Evolutionary conservation across 2,797 vertebrate genomes (phyloP).

Genomic region (Sebastolobus altivelis): DNA sequence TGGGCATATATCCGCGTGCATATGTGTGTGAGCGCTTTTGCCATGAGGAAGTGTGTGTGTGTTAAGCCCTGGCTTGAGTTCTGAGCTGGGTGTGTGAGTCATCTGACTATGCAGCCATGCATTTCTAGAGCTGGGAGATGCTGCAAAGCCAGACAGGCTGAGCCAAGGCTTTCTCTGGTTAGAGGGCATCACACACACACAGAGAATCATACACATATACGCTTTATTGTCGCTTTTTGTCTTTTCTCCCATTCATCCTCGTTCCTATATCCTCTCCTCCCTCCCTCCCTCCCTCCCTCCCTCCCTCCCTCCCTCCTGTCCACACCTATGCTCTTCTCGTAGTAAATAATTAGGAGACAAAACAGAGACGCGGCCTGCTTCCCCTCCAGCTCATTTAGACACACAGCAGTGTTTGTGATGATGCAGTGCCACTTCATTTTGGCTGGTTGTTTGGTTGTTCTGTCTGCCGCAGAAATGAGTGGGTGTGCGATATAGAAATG

Average conservation of each 20-base stretch:
- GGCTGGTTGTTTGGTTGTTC: slow-evolving; percentile 65
- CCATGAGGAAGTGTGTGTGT: slow-evolving; percentile 29
- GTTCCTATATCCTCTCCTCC: neutral
- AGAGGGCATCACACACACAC: slow-evolving; percentile 53
- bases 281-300: neutral
- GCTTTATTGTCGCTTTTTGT: slow-evolving; percentile 41
- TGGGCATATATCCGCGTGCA: slow-evolving; percentile 13
- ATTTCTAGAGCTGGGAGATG: slow-evolving; percentile 69
- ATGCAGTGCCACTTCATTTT: slow-evolving; percentile 78
- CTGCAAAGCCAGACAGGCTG: slow-evolving; percentile 70
- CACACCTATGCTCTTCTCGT: slow-evolving; percentile 52
- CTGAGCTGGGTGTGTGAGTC: slow-evolving; percentile 74
- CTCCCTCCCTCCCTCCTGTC: slow-evolving; percentile 6
- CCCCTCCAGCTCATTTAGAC: slow-evolving; percentile 72
- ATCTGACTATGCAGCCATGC: slow-evolving; percentile 65
- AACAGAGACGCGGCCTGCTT: slow-evolving; percentile 58
- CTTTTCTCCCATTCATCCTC: slow-evolving; percentile 33
- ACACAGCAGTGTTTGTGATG: slow-evolving; percentile 72
- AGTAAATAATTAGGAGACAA: slow-evolving; percentile 75
- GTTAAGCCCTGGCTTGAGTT: slow-evolving; percentile 69
- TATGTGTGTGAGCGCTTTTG: slow-evolving; percentile 25
- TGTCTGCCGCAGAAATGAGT: slow-evolving; percentile 70
- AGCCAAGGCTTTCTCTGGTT: slow-evolving; percentile 75
- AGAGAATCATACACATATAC: slow-evolving; percentile 17
- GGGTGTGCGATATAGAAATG: slow-evolving; percentile 68